Evolutionary conservation across 2,113 vertebrate genomes (phyloP).

Genomic region (Thymallus thymallus): DNA sequence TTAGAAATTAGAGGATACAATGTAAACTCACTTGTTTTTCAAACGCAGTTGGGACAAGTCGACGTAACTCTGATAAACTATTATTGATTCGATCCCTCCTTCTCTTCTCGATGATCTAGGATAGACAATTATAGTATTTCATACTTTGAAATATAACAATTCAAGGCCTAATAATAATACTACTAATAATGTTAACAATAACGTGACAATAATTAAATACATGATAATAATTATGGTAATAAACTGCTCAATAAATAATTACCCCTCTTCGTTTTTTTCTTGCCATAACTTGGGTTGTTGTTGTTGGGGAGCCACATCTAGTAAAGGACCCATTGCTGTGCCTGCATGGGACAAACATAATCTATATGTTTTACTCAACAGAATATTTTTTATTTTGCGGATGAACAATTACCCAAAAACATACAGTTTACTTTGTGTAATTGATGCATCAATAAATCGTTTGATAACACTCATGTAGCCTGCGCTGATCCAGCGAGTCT

Average conservation of each 20-base stretch:
- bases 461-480: too few relatives aligned
- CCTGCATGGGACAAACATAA: conserved; percentile 56
- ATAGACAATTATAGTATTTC: conserved; percentile 26
- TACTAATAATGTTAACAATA: neutral
- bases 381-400: too few relatives aligned
- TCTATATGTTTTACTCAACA: neutral
- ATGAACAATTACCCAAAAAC: too few relatives aligned
- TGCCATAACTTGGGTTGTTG: conserved; percentile 89
- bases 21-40: conserved; percentile 89
- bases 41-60: conserved; percentile 91
- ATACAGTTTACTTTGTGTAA: too few relatives aligned
- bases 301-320: conserved; percentile 85
- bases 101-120: conserved; percentile 94
- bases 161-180: neutral
- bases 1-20: neutral
- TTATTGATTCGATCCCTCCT: conserved; percentile 95
- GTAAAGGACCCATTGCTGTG: conserved; percentile 78
- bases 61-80: conserved; percentile 89
- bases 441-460: too few relatives aligned
- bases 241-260: conserved; percentile 26
- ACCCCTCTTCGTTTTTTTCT: conserved; percentile 92
- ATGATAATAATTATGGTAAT: conserved; percentile 38
- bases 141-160: neutral
- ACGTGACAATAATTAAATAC: conserved; percentile 47
- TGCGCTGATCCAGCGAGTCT: too few relatives aligned